These are phyloP conservation scores for Drosophila ambigua DNA, from an alignment of 1,140 invertebrate genomes.

Conservation along the genomic window DNA sequence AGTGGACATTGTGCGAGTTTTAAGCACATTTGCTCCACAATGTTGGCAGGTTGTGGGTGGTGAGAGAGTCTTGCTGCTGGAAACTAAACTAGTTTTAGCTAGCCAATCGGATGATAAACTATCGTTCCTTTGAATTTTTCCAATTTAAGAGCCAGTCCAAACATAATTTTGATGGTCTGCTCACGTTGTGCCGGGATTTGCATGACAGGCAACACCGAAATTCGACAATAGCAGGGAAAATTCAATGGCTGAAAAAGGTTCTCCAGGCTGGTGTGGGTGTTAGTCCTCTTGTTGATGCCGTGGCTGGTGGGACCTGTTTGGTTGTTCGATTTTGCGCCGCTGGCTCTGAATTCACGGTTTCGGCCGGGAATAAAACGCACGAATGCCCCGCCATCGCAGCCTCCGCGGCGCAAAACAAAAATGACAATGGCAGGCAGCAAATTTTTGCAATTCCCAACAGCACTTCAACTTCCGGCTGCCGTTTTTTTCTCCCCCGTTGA, in stretches of 20 bases:
- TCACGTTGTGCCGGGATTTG: conserved; percentile 57
- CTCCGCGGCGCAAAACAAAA: conserved; percentile 61
- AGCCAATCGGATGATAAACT: conserved; percentile 6
- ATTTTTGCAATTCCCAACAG: conserved; percentile 80
- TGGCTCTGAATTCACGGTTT: conserved; percentile 77
- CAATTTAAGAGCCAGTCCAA: conserved; percentile 47
- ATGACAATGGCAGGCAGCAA: conserved; percentile 80
- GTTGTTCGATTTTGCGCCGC: conserved; percentile 71
- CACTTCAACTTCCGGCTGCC: conserved; percentile 74
- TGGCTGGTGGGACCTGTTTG: conserved; percentile 35
- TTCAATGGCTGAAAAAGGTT: conserved; percentile 61
- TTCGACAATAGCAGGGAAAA: conserved; percentile 68
- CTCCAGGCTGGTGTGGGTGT: conserved; percentile 6
- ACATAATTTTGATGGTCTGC: conserved; percentile 68
- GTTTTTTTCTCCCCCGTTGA: conserved; percentile 55
- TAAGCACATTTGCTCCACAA: conserved; percentile 65
- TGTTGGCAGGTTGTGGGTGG: conserved; percentile 35
- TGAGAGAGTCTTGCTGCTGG: neutral
- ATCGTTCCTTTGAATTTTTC: neutral
- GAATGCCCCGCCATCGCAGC: conserved; percentile 53
- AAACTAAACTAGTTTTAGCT: too few species aligned
- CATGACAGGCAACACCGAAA: conserved; percentile 64
- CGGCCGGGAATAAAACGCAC: conserved; percentile 75
- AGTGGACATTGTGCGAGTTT: conserved; percentile 74
- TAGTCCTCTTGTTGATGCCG: neutral